A percentile compares a stretch with the other conserved stretches of the same genome.
Conservation (phyloP, 2,797 vertebrate genomes). For the Gastrophryne carolinensis region DNA sequence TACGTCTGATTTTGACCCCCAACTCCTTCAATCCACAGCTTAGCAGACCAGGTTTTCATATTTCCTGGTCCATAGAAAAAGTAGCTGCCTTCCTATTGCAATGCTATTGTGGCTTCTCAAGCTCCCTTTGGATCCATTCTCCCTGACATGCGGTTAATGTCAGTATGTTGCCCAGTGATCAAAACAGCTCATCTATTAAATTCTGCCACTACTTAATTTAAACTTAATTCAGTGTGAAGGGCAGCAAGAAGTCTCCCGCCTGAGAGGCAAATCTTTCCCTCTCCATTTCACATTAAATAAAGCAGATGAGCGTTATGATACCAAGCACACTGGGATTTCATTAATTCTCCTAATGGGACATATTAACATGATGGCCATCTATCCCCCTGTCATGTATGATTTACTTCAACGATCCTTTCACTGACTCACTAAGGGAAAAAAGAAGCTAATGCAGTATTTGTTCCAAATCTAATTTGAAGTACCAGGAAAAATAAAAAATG, state of each 20-base stretch:
- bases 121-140: not conserved
- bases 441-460: not conserved
- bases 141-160: slow-evolving; percentile 15
- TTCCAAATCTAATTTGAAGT: slow-evolving; percentile 43
- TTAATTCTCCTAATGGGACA: slow-evolving; percentile 56
- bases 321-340: slow-evolving; percentile 53
- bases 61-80: too few species aligned
- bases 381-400: slow-evolving; percentile 59
- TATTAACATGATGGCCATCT: slow-evolving; percentile 44
- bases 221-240: slow-evolving; percentile 51
- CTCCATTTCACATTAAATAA: slow-evolving; percentile 49
- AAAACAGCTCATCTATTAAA: slow-evolving; percentile 17
- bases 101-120: too few species aligned
- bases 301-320: slow-evolving; percentile 49
- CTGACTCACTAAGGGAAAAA: not conserved
- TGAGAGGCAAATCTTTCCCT: slow-evolving; percentile 33
- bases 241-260: slow-evolving; percentile 7
- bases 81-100: too few species aligned
- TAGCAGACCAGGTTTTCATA: too few species aligned
- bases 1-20: too few species aligned
- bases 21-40: too few species aligned
- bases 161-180: not conserved
- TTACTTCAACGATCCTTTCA: slow-evolving; percentile 43
- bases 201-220: slow-evolving; percentile 11
- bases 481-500: slow-evolving; percentile 19